Evolutionary conservation across 1,140 invertebrate genomes (phyloP), one percentile per base, ranked within the genome.

Genomic region (Vollenhovia emeryi): DNA sequence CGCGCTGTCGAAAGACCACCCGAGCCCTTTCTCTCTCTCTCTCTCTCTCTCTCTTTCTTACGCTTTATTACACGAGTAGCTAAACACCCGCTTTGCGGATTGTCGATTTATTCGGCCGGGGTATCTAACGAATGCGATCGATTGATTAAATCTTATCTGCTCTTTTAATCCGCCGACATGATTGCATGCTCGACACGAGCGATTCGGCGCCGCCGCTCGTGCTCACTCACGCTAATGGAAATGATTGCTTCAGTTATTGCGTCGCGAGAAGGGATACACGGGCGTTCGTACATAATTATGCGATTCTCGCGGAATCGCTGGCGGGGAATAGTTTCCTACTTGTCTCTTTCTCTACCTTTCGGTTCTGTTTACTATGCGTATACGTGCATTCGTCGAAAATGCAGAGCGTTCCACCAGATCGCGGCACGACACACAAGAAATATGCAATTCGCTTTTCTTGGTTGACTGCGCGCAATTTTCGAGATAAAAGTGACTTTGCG

Each of bases 201-300:
- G 40, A 64, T 82, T 71, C 36, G 78, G 66, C 24, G n/a, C n/a
- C 24, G n/a, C n/a, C 13, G 36, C 6, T 55, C 48, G 33, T 36
- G 27, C 24, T 45, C 66, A 24, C 24, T 71, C n/a, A 50, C 27
- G 36, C 36, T 82, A 73, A 82, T 82, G 36, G 50, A 57, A 71
- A 43, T 52, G 78, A 82, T 82, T 82, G 78, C 78, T 82, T 82
- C 71, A 82, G 50, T 71, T 82, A 71, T 82, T 82, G 13, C 78
- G 36, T 13, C 18, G 78, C 24, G 36, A 73, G 66, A 57, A 82
- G 78, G 66, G 66, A 80, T 80, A 80, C 27, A 73, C 36, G 66
- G 45, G 36, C n/a, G 27, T 73, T 30, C 30, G 36, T 80, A 80
- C 64, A 52, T 68, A 68, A 82, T 73, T 82, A 82, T 71, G 18